A percentile compares a stretch with the other conserved stretches of the same genome.
Evolutionary conservation across 2,113 vertebrate species (phyloP).

Genomic region (Alectura lathami): DNA sequence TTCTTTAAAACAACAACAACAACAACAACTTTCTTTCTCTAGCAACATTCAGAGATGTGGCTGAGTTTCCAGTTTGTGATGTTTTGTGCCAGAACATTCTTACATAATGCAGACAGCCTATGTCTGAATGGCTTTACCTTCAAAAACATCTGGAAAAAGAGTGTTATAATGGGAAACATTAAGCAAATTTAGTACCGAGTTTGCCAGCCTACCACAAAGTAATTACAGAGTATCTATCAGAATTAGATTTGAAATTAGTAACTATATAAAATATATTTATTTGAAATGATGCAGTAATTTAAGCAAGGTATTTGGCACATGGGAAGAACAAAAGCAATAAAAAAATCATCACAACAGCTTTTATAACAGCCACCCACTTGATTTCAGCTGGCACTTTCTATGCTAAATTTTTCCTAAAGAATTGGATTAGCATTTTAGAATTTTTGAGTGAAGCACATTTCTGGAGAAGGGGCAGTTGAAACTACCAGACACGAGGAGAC

Average conservation of each 20-base stretch:
- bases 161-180: not conserved
- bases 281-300: not conserved
- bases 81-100: not conserved
- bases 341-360: not conserved
- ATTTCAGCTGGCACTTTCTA: not conserved
- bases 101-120: fast-evolving
- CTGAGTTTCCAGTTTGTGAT: not conserved
- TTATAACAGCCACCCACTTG: not conserved
- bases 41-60: not conserved
- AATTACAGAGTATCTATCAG: not conserved
- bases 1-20: not conserved
- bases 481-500: not conserved
- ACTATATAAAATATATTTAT: not conserved
- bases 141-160: not conserved
- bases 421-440: not conserved
- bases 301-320: not conserved
- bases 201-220: not conserved
- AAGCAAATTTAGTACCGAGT: not conserved
- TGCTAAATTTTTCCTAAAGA: not conserved
- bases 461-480: not conserved
- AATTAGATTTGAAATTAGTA: not conserved
- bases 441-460: not conserved
- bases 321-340: not conserved
- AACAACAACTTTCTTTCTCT: fast-evolving
- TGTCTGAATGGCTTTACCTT: not conserved